Conservation (phyloP, 2,888 invertebrate genomes). For the Dolichopus griseipennis region DNA sequence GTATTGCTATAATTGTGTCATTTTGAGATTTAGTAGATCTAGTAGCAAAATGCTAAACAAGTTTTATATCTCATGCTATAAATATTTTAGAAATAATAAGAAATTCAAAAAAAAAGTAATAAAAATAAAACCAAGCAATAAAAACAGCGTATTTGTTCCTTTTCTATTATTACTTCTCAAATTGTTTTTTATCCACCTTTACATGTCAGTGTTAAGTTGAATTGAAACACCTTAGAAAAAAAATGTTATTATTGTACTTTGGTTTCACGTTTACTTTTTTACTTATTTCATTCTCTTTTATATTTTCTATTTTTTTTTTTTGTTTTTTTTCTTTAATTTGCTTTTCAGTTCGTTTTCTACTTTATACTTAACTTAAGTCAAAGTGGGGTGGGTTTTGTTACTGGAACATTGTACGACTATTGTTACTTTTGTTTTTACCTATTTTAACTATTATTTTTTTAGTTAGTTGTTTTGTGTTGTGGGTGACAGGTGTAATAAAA, state of each 20-base stretch:
- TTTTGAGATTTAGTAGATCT: constrained; percentile 1
- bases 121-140: too few relatives aligned
- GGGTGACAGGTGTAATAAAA: neutral
- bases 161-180: constrained; percentile 3
- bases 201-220: constrained; percentile 3
- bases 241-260: neutral
- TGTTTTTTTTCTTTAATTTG: neutral
- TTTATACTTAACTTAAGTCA: neutral
- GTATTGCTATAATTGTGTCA: neutral
- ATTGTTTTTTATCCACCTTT: neutral
- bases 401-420: too few relatives aligned
- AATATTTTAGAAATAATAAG: neutral
- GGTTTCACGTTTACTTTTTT: neutral
- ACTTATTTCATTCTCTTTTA: neutral
- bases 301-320: neutral
- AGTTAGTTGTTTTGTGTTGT: neutral
- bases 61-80: neutral
- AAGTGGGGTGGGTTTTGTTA: neutral
- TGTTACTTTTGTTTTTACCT: too few relatives aligned
- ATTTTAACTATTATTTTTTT: too few relatives aligned
- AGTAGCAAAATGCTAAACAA: neutral
- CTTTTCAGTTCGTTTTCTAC: neutral
- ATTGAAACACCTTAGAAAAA: constrained; percentile 1
- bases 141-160: too few relatives aligned
- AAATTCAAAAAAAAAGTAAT: too few relatives aligned